These are phyloP conservation scores for Meloe dianella DNA, from an alignment of 2,888 invertebrate genomes.

Conservation along the genomic window DNA sequence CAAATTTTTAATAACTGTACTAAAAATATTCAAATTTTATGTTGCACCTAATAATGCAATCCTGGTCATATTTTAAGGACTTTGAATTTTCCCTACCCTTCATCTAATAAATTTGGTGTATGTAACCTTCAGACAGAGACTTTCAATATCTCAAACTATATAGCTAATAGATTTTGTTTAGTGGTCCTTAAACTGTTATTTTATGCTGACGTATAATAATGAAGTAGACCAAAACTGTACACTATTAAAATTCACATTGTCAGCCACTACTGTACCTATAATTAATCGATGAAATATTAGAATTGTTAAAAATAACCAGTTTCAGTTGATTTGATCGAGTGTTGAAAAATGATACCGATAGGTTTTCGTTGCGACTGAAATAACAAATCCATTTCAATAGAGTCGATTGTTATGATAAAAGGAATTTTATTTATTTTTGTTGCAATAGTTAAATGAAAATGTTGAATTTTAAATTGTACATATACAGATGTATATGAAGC, in stretches of 20 bases:
- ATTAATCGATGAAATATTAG: slow-evolving; percentile 17
- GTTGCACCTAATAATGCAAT: no score
- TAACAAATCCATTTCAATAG: background rate
- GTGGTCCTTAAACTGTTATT: slow-evolving; percentile 48
- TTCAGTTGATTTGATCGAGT: background rate
- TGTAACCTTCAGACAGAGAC: background rate
- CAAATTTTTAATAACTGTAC: no score
- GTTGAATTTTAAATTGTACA: background rate
- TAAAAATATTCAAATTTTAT: no score
- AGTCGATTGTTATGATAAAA: background rate
- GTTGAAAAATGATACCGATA: background rate
- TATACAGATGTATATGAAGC: no score
- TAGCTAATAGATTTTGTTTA: slow-evolving; percentile 49
- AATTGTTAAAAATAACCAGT: background rate
- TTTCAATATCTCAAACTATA: slow-evolving; percentile 42
- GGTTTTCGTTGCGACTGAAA: background rate
- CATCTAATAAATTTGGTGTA: no score
- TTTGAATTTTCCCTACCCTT: no score
- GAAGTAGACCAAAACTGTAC: slow-evolving; percentile 36
- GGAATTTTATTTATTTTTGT: background rate
- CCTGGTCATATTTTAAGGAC: no score
- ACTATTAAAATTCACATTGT: slow-evolving; percentile 29
- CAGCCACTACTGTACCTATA: slow-evolving; percentile 14
- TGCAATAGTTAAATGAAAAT: background rate
- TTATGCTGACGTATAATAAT: slow-evolving; percentile 44